A percentile compares a stretch with the other conserved stretches of the same genome.
Conservation (phyloP, 2,888 invertebrate species). For the Axea sp. region DNA sequence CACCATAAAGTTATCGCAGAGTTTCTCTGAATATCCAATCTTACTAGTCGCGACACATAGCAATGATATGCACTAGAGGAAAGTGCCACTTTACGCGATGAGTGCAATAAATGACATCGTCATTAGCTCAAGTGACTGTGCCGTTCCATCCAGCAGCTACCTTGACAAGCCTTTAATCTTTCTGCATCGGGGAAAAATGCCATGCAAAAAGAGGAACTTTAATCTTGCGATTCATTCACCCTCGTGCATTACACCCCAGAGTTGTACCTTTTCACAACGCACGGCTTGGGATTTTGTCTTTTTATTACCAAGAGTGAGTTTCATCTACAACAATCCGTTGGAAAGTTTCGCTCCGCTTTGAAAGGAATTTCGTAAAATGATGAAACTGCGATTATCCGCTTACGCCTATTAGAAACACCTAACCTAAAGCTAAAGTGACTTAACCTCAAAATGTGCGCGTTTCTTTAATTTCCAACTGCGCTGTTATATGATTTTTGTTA, state of each 20-base stretch:
- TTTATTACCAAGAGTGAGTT: background rate
- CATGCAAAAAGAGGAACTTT: constrained; percentile 18
- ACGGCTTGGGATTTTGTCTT: background rate
- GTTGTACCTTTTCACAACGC: constrained; percentile 2
- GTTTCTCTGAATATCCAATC: constrained; percentile 32
- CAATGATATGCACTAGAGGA: constrained; percentile 46
- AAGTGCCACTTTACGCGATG: constrained; percentile 57
- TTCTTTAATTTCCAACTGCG: no score
- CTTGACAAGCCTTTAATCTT: constrained; percentile 41
- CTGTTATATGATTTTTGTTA: no score
- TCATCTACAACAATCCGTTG: background rate
- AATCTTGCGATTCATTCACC: constrained; percentile 43
- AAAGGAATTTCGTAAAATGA: background rate
- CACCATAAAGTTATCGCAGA: constrained; percentile 39
- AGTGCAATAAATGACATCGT: constrained; percentile 53
- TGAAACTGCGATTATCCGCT: background rate
- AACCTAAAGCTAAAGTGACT: no score
- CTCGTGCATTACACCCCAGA: no score
- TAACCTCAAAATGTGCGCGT: no score
- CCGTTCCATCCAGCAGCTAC: constrained; percentile 23
- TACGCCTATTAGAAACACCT: no score
- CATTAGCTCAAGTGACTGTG: constrained; percentile 57
- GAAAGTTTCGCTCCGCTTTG: background rate
- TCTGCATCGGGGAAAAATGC: constrained; percentile 10
- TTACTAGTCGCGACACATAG: constrained; percentile 31